Evolutionary conservation across 1,140 invertebrate genomes (phyloP), one percentile per base, ranked within the genome.

Genomic region (Drosophila lacteicornis): DNA sequence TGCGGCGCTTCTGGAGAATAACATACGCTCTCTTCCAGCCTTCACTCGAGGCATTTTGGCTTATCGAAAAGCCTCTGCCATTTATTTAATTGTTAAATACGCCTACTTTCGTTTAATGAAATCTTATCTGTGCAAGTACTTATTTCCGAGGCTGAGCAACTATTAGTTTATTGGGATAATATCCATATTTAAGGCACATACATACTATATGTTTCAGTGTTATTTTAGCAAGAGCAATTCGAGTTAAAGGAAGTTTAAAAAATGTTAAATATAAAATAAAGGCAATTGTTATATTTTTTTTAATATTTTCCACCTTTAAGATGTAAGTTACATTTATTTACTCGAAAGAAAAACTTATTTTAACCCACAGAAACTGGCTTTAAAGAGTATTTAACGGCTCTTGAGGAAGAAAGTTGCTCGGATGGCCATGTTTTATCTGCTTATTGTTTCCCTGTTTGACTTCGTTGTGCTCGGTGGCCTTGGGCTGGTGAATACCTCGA

Each of bases 401-500:
- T 49, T 17, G 2, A 17, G n/a, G 8, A 17, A 42, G 7, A 11
- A 15, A 43, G 25, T 49, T 11, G 50, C 36, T 33, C 27, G 19
- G 65, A 63, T 80, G 33, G 19, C 25, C 51, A 51, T 59, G 27
- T 58, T 68, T 53, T 68, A 71, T 73, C 70, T 69, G 46, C 62
- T 67, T 65, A 76, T 46, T 73, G 56, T 75, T 65, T 78, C n/a
- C 33, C 30, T 49, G 73, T 50, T 33, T 67, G 57, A 62, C 19
- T 67, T 49, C 51, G 49, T 40, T 53, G 43, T 66, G 46, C 51
- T 49, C 17, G 40, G 25, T 82, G 70, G 75, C 82, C 82, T 73
- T 66, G 62, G 69, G 75, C 61, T n/a, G 2, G 7, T 40, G 7
- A 9, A 30, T 46, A 25, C 51, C 47, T 1, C 42, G 22, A 22